phyloP scores from a whole-genome alignment of 2,113 vertebrate genomes.

The Cebidichthys violaceus region DNA sequence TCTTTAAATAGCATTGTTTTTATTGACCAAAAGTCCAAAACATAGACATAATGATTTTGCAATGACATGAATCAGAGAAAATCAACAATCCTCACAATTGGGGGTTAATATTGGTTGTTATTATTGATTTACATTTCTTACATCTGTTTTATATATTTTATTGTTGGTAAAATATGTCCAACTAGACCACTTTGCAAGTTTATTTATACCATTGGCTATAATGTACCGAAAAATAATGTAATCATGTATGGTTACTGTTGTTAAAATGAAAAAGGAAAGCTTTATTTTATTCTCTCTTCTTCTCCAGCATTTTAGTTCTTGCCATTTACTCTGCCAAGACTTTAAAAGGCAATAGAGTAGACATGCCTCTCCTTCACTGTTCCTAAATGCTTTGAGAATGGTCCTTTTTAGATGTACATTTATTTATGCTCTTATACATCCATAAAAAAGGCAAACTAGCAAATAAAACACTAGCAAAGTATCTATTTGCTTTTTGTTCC shows the following conservation, averaged over 20 bases:
- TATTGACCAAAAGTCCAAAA: not conserved
- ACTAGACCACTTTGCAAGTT: not conserved
- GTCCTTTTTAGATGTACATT: not conserved
- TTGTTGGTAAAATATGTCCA: not conserved
- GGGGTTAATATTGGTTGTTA: no score
- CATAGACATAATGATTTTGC: not conserved
- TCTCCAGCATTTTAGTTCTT: not conserved
- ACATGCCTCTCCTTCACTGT: not conserved
- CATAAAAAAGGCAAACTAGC: slow-evolving; percentile 30
- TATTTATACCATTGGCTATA: not conserved
- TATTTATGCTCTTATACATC: slow-evolving; percentile 45
- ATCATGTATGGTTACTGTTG: not conserved
- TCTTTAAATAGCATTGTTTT: not conserved
- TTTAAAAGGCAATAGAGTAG: slow-evolving; percentile 23
- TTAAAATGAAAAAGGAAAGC: not conserved
- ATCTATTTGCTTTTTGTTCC: slow-evolving; percentile 46
- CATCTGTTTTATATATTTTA: no score
- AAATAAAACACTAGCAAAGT: slow-evolving; percentile 39
- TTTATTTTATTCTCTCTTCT: not conserved
- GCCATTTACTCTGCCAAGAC: not conserved
- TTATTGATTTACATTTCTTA: not conserved
- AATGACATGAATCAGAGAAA: not conserved
- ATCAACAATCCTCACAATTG: not conserved
- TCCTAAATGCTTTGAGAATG: slow-evolving; percentile 30
- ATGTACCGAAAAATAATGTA: not conserved